Evolutionary conservation across 2,797 vertebrate species (phyloP).

Genomic region (Neoniphon sammara): DNA sequence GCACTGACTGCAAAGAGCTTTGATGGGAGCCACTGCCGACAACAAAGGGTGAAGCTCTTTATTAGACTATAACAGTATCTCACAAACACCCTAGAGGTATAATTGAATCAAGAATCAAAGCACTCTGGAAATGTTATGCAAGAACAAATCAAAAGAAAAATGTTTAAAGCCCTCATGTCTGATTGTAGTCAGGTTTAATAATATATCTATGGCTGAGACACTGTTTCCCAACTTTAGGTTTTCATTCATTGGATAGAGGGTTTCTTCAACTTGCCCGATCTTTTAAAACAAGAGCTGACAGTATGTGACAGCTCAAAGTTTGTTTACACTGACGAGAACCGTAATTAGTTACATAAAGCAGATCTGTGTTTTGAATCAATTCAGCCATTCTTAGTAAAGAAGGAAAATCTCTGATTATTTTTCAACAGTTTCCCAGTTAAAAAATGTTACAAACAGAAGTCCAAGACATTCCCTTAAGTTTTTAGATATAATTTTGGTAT

Average conservation of each 20-base stretch:
- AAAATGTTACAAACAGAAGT: neutral
- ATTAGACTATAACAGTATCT: neutral
- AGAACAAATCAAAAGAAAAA: neutral
- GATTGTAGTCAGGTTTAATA: constrained; percentile 13
- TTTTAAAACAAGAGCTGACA: neutral
- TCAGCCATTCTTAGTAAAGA: neutral
- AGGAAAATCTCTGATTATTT: neutral
- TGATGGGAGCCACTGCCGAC: constrained; percentile 95
- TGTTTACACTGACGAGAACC: neutral
- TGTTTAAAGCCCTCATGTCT: neutral
- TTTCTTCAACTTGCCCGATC: neutral
- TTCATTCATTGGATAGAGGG: neutral
- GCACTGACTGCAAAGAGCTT: constrained; percentile 95
- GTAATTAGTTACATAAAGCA: neutral
- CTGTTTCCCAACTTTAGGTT: neutral
- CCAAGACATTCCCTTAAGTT: neutral
- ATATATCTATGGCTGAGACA: constrained; percentile 3
- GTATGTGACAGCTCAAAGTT: constrained; percentile 14
- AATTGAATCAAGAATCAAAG: constrained; percentile 13
- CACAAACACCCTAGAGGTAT: constrained; percentile 16
- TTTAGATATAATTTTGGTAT: too few species aligned
- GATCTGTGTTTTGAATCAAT: neutral
- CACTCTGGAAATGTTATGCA: constrained; percentile 11
- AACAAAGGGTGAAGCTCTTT: constrained; percentile 40
- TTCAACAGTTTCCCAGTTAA: neutral